Base-by-base conservation (phyloP, 92 coral and sea anemone genomes). In the Galaxea fascicularis region DNA sequence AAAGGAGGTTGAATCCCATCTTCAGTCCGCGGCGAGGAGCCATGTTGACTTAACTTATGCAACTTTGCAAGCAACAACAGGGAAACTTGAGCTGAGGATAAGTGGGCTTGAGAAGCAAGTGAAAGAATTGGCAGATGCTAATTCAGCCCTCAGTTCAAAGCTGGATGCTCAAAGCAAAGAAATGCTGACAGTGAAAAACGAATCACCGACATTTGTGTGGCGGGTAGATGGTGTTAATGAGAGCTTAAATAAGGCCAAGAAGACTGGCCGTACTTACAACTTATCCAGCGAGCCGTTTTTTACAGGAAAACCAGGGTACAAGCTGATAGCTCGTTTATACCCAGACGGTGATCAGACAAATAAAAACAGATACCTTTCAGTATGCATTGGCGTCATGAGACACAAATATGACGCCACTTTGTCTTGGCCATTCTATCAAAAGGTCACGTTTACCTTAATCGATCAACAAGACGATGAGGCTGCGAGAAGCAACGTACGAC, bases 291-390 rank as follows among this genome's bases (percentile, higher is more conserved):
- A 30, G 3, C 77, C 86, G 14, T 87, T 87, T 57, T 74, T 18
- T 57, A 56, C 83, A 15, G 91, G 91, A 4, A 52, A 77, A 56
- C 73, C 68, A 20, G 87, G 91, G 10, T 88, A 88, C 82, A 88
- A 82, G 44, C 52, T 88, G 0, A 21, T 20, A 66, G 35, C 63
- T 16, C 47, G 91, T 76, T 21, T 82, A 5, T 6, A 54, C 8
- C 54, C 85, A 25, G 39, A 76, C 20, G 91, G 91, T 9, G 85
- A 88, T 28, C 88, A 66, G 22, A 54, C 71, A 25, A 63, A 71
- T 14, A 82, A 22, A 16, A 78, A 51, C 66, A 65, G 54, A 3
- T 71, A 67, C 58, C 25, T 82, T 41, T 74, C 88, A 18, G 76
- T 88, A 24, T 76, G 6, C 45, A 51, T 88, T 46, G 26, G 29